phyloP scores from a whole-genome alignment of 2,113 vertebrate genomes.

The Oriolus oriolus region DNA sequence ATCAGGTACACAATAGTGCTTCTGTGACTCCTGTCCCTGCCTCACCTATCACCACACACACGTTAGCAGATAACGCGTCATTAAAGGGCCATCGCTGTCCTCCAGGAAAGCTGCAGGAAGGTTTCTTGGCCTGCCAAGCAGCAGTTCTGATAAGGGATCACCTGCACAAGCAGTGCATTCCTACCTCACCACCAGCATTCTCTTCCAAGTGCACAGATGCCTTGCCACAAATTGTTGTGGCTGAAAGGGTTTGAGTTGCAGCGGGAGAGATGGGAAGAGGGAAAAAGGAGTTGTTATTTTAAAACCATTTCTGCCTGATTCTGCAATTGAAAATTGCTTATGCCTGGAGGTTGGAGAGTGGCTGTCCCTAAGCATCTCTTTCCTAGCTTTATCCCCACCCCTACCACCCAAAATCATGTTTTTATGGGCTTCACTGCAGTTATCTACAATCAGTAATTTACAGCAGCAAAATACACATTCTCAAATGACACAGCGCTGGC shows the following conservation, averaged over 20 bases:
- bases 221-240: background rate
- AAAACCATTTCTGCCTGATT: background rate
- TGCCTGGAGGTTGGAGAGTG: background rate
- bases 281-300: background rate
- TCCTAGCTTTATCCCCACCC: background rate
- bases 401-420: background rate
- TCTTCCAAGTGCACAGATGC: background rate
- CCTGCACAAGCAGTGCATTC: background rate
- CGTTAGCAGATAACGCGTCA: background rate
- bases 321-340: background rate
- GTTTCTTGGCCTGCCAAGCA: background rate
- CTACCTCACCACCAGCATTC: background rate
- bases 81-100: slow-evolving; percentile 3
- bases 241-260: background rate
- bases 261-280: background rate
- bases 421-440: background rate
- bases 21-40: background rate
- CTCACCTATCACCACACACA: background rate
- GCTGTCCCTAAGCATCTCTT: background rate
- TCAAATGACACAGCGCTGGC: background rate
- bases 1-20: background rate
- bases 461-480: background rate
- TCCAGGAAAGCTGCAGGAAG: background rate
- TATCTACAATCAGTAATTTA: background rate
- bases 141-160: slow-evolving; percentile 26